Percentiles rank a stretch among this genome's conserved stretches.
Evolutionary conservation across 2,888 invertebrate genomes (phyloP).

Genomic region (Callinectes sapidus): DNA sequence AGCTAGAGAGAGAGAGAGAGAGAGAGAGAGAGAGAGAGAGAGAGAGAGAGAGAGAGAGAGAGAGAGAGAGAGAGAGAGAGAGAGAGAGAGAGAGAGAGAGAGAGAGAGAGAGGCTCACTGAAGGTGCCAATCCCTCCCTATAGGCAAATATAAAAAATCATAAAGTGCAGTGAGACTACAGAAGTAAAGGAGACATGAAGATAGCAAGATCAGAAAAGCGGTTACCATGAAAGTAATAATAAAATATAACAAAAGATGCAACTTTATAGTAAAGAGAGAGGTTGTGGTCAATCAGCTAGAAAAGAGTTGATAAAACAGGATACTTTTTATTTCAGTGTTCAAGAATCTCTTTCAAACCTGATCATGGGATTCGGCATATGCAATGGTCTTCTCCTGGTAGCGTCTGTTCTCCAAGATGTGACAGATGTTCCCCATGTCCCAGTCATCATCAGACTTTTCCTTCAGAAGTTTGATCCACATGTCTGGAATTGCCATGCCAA

Average conservation of each 20-base stretch:
- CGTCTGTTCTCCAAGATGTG: conserved; percentile 95
- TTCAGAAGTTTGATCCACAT: conserved; percentile 97
- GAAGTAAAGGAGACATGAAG: too few relatives aligned
- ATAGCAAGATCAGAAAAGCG: too few relatives aligned
- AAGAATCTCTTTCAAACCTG: conserved; percentile 80
- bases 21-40: conserved; percentile 1
- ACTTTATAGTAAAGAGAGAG: too few relatives aligned
- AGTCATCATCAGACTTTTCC: conserved; percentile 87
- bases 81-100: too few relatives aligned
- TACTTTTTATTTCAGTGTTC: too few relatives aligned
- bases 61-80: too few relatives aligned
- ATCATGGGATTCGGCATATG: conserved; percentile 98
- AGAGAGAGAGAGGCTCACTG: too few relatives aligned
- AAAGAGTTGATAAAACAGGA: too few relatives aligned
- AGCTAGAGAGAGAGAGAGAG: neutral
- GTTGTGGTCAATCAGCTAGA: neutral
- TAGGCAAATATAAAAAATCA: too few relatives aligned
- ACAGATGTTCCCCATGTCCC: conserved; percentile 93
- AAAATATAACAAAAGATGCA: neutral
- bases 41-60: neutral
- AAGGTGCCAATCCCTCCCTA: neutral
- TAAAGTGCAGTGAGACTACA: neutral
- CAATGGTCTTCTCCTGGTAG: conserved; percentile 97
- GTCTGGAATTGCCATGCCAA: conserved; percentile 99
- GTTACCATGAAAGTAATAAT: too few relatives aligned